A percentile compares a stretch with the other conserved stretches of the same genome.
These are phyloP conservation scores for Sula dactylatra DNA, from an alignment of 2,113 vertebrate species.

Conservation along the genomic window DNA sequence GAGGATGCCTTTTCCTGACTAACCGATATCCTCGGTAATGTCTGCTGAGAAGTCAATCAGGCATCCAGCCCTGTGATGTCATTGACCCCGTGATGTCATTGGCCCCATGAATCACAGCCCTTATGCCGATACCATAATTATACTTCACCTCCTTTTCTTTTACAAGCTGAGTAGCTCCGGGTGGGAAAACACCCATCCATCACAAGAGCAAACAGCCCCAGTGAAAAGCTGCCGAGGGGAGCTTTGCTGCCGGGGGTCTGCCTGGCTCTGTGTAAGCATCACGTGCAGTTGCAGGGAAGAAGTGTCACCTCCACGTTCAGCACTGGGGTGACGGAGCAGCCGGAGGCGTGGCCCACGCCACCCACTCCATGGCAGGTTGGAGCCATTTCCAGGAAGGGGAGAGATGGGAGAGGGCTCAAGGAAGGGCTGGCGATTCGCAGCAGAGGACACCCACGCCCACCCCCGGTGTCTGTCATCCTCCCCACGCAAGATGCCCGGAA, in stretches of 20 bases:
- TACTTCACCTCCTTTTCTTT: not conserved
- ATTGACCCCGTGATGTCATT: fast-evolving
- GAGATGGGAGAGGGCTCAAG: not conserved
- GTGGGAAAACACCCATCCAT: not conserved
- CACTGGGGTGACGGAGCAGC: not conserved
- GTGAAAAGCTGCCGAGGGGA: not conserved
- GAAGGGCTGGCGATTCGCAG: not conserved
- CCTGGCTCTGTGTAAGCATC: fast-evolving
- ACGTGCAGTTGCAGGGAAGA: not conserved
- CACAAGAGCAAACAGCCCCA: fast-evolving
- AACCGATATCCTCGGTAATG: too few species aligned
- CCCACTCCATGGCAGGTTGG: not conserved
- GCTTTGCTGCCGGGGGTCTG: not conserved
- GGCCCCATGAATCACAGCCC: not conserved
- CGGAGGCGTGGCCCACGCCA: fast-evolving
- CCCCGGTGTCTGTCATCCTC: not conserved
- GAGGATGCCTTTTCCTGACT: not conserved
- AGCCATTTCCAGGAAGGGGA: not conserved
- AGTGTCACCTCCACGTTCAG: not conserved
- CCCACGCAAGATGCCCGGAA: fast-evolving
- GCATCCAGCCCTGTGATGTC: not conserved
- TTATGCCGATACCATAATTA: not conserved
- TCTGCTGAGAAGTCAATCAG: not conserved
- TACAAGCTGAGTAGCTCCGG: fast-evolving
- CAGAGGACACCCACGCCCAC: fast-evolving